These are phyloP conservation scores for Holacanthus passer DNA, from an alignment of 2,113 vertebrate species.

Conservation along the genomic window DNA sequence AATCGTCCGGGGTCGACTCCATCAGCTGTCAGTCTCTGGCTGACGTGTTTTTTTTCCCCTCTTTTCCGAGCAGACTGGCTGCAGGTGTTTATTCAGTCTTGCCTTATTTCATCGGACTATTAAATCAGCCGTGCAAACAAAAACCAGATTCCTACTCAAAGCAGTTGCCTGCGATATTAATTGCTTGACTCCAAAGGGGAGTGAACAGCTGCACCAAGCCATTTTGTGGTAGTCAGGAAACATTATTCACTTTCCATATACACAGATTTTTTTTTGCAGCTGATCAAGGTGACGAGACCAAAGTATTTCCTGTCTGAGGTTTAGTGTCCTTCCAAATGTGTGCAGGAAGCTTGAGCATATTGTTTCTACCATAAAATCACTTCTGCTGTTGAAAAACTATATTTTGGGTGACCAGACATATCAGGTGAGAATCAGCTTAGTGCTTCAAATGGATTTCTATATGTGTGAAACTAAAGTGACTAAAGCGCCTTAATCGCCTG, in stretches of 20 bases:
- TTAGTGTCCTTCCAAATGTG: neutral
- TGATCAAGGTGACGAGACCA: slow-evolving; percentile 6
- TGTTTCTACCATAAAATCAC: neutral
- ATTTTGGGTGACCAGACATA: neutral
- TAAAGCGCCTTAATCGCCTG: too few relatives aligned
- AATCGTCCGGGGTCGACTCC: slow-evolving; percentile 38
- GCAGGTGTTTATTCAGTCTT: slow-evolving; percentile 50
- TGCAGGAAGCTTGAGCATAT: neutral
- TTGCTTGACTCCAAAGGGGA: slow-evolving; percentile 6
- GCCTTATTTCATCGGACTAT: slow-evolving; percentile 47
- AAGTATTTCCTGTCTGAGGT: neutral
- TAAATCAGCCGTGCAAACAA: slow-evolving; percentile 36
- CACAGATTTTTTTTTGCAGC: slow-evolving; percentile 8
- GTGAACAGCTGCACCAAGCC: slow-evolving; percentile 20
- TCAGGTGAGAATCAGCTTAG: neutral
- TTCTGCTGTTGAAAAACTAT: neutral
- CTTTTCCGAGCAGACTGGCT: slow-evolving; percentile 20
- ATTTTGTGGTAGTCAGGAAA: slow-evolving; percentile 13
- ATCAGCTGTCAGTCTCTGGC: slow-evolving; percentile 67
- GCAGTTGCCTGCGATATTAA: slow-evolving; percentile 30
- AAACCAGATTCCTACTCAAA: slow-evolving; percentile 5
- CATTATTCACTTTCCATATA: neutral
- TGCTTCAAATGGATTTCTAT: slow-evolving; percentile 11
- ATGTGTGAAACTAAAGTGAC: neutral
- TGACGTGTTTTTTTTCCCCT: slow-evolving; percentile 1